phyloP scores from a whole-genome alignment of 2,888 invertebrate species.

The Tillus elongatus region DNA sequence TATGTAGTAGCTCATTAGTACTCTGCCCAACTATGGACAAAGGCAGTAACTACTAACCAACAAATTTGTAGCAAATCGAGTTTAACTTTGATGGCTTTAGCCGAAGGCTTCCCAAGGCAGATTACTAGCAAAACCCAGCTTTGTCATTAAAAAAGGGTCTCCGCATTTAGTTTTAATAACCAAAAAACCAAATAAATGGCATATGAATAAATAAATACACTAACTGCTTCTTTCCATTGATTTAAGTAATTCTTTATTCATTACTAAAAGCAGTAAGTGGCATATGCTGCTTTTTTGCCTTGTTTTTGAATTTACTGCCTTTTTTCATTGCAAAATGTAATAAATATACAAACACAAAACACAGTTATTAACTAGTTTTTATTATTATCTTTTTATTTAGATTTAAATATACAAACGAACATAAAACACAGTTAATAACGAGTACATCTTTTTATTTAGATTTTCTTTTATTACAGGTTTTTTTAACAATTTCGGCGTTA shows the following conservation, averaged over 20 bases:
- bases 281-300: slow-evolving; percentile 4
- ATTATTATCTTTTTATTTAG: no score
- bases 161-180: neutral
- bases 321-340: slow-evolving; percentile 6
- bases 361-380: no score
- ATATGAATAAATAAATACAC: neutral
- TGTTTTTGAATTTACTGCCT: slow-evolving; percentile 6
- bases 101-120: neutral
- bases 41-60: slow-evolving; percentile 8
- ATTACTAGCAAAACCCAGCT: neutral
- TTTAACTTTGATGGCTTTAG: neutral
- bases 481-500: slow-evolving; percentile 1
- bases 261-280: slow-evolving; percentile 7
- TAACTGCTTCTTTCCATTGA: slow-evolving; percentile 2
- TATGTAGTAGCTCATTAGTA: no score
- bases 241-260: neutral
- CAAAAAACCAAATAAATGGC: neutral
- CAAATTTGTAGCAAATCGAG: slow-evolving; percentile 2
- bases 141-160: neutral
- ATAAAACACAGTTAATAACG: neutral
- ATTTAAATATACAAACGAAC: neutral
- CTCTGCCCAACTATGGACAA: slow-evolving; percentile 1
- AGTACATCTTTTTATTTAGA: neutral
- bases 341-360: neutral
- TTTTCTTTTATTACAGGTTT: neutral